A percentile compares a stretch with the other conserved stretches of the same genome.
These are phyloP conservation scores for Platalea minor DNA, from an alignment of 2,797 vertebrate genomes.

Conservation along the genomic window DNA sequence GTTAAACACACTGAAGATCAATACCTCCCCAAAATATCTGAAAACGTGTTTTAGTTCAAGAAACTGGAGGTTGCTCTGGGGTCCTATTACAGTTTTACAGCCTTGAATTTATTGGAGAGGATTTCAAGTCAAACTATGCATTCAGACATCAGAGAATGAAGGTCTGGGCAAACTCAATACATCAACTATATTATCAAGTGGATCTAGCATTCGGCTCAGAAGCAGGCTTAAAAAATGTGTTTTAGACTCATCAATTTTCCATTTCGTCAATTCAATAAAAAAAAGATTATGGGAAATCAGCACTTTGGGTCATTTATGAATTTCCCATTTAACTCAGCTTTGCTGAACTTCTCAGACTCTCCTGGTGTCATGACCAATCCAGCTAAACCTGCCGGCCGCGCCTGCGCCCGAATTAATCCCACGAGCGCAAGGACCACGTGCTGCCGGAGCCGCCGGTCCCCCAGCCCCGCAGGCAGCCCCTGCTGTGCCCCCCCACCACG, in stretches of 20 bases:
- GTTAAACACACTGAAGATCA: not conserved
- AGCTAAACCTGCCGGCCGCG: not conserved
- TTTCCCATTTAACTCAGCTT: not conserved
- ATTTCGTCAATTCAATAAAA: not conserved
- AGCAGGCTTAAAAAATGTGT: not conserved
- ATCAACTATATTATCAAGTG: not conserved
- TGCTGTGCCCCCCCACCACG: rapidly evolving
- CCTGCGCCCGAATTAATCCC: rapidly evolving
- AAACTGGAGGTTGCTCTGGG: not conserved
- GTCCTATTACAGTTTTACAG: not conserved
- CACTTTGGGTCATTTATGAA: not conserved
- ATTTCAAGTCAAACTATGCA: not conserved
- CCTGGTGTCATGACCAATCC: not conserved
- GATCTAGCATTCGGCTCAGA: not conserved
- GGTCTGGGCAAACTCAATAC: not conserved
- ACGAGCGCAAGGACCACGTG: rapidly evolving
- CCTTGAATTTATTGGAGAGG: not conserved
- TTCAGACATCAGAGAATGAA: not conserved
- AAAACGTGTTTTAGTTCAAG: not conserved
- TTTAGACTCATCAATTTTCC: not conserved
- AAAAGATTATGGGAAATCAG: not conserved
- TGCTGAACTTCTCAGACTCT: not conserved
- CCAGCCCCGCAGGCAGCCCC: not conserved
- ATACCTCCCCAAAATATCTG: not conserved
- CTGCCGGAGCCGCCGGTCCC: not conserved